Evolutionary conservation across 2,797 vertebrate genomes (phyloP), one percentile per base, ranked within the genome.

Genomic region (Tauraco hartlaubi): DNA sequence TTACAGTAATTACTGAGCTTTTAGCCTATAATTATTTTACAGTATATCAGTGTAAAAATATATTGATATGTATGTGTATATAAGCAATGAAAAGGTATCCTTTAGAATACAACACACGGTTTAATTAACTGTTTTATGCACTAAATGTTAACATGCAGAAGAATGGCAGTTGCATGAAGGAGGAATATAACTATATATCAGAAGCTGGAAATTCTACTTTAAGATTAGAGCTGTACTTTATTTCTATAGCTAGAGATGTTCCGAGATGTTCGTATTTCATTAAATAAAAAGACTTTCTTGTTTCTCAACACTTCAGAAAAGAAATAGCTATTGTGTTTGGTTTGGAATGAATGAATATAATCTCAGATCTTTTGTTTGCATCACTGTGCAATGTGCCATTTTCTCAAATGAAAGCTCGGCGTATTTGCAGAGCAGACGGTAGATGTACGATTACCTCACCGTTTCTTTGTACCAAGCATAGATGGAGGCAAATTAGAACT

Each of bases 401-500:
- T 95, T 95, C 93, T 94, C 80, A 75, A 74, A 74, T 51, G 92
- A 95, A 78, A 80, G 76, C 85, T 78, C 31, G 5, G 73, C 86
- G 68, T 68, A 31, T 92, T 92, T 92, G n/a, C 69, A 71, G 96
- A 81, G 90, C 72, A 91, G 69, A 52, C 6, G 21, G 55, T 74
- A 94, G 89, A 25, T 88, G 74, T 93, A 35, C 91, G 93, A 97
- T 94, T 95, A 88, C 82, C 90, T 91, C 93, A 81, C 85, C 9
- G 2, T 51, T 95, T 76, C 92, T 96, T 95, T 96, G 89, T 90
- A 80, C 64, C 49, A 37, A n/a, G 63, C 62, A 44, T 71, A 83
- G 87, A 96, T 66, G 87, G 78, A 93, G 58, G 82, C 3, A 2
- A 92, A 94, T 95, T 79, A 97, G 87, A 95, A 95, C 76, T 88